phyloP scores from a whole-genome alignment of 2,888 invertebrate genomes.

The Ichneumoninae sp. region DNA sequence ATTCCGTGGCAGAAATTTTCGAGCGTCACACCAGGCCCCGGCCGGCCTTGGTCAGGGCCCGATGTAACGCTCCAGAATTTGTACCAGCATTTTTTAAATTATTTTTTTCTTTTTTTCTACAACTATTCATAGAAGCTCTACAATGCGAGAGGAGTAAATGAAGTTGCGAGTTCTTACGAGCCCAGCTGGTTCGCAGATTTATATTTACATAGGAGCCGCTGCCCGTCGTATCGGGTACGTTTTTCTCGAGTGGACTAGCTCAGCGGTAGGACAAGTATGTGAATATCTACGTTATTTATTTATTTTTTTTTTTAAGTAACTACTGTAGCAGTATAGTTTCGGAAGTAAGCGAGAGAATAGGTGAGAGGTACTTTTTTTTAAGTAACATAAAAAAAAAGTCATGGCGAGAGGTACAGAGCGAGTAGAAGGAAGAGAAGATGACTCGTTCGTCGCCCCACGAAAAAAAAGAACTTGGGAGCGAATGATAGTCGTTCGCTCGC shows the following conservation, averaged over 20 bases:
- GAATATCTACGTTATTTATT: slow-evolving; percentile 3
- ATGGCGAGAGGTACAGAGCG: slow-evolving; percentile 34
- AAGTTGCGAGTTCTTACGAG: not conserved
- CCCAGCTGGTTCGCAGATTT: slow-evolving; percentile 16
- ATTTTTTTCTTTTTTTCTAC: not conserved
- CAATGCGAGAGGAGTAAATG: not conserved
- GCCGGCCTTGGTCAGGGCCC: not conserved
- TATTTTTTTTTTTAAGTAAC: not conserved
- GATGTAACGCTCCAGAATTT: not conserved
- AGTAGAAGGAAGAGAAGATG: slow-evolving; percentile 22
- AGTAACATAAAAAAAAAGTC: slow-evolving; percentile 4
- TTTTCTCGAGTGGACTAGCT: slow-evolving; percentile 16
- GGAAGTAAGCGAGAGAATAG: slow-evolving; percentile 27
- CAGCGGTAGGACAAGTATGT: not conserved
- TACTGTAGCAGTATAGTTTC: slow-evolving; percentile 24
- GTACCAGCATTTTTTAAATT: not conserved
- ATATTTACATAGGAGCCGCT: slow-evolving; percentile 18
- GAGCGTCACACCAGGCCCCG: not conserved
- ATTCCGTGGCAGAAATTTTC: slow-evolving; percentile 1
- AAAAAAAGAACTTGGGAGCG: slow-evolving; percentile 34
- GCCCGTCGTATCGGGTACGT: slow-evolving; percentile 4
- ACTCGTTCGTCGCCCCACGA: not conserved
- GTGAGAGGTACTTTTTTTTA: slow-evolving; percentile 21
- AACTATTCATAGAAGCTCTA: slow-evolving; percentile 14
- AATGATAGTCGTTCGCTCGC: slow-evolving; percentile 1